Base-by-base conservation (phyloP, 2,113 vertebrate genomes). In the Hemibagrus wyckioides region DNA sequence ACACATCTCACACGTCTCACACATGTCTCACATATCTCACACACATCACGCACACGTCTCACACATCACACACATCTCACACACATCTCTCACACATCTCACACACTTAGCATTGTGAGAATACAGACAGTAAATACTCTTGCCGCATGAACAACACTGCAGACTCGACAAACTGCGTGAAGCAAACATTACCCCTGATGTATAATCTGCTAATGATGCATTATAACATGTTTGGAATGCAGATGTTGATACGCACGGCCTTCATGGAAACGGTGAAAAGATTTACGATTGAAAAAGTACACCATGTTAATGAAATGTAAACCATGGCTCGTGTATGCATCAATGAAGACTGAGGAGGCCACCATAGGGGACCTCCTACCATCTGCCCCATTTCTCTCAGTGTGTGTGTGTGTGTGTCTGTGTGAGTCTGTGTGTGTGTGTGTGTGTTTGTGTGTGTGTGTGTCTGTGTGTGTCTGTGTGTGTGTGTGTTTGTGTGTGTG, bases 281-380 rank as follows among this genome's bases (percentile, higher is more conserved):
- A 65, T 30, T 65, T 33, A 71, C 39, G 21, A 28, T 48, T 75
- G 39, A 13, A 75, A 75, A 25, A 25, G 17, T 23, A 21, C 14
- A 8, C 15, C 17, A 19, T 77, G 48, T 77, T 77, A 17, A 77
- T 77, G 23, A 44, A 2, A n/a, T 48, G 48, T 44, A 25, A 63
- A 33, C 33, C 59, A 76, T 65, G 28, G 39, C 28, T 84, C 19
- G 63, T 52, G 61, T 44, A 52, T 30, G 41, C 82, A 52, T 84
- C 59, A 87, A 21, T 83, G 86, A 86, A 57, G 36, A 52, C 21
- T 17, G 85, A 2, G 41, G 69, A 54, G 80, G 69, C 67, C 80
- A 76, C 80, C 56, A 44, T 30, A 77, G 80, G 77, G 86, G 59
- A 81, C 56, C 54, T 76, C 56, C 86, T 83, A 56, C 86, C 86